phyloP scores from a whole-genome alignment of 37 sponge, comb jelly and placozoan genomes.

The Petrosia ficiformis region DNA sequence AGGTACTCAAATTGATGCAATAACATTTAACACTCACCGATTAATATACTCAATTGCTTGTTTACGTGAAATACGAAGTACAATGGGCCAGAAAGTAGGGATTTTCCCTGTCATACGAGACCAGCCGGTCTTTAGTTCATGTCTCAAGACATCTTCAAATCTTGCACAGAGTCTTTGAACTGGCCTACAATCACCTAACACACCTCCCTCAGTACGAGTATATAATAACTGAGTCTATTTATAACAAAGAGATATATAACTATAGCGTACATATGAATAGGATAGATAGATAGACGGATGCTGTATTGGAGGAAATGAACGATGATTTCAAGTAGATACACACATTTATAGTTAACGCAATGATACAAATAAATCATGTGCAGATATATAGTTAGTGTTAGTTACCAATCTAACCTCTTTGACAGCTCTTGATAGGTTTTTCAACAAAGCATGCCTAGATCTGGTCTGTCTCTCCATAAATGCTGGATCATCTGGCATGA shows the following conservation, averaged over 20 bases:
- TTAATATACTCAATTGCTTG: conserved; percentile 77
- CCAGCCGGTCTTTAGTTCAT: conserved; percentile 74
- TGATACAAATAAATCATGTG: no score
- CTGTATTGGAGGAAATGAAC: not conserved
- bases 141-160: conserved; percentile 70
- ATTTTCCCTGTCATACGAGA: conserved; percentile 22
- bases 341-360: no score
- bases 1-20: no score
- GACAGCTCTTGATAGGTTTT: conserved; percentile 51
- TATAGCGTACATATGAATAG: not conserved
- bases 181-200: conserved; percentile 53
- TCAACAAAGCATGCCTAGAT: conserved; percentile 20
- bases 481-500: conserved; percentile 39
- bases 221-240: conserved; percentile 48
- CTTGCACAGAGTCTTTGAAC: conserved; percentile 61
- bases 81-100: conserved; percentile 80
- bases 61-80: conserved; percentile 65
- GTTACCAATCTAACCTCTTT: conserved; percentile 51
- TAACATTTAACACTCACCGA: conserved; percentile 32
- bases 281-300: not conserved
- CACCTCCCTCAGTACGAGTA: not conserved
- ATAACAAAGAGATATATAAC: not conserved
- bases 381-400: not conserved
- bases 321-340: no score
- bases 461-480: conserved; percentile 34